Percentiles rank a stretch among this genome's conserved stretches.
Evolutionary conservation across 1,140 invertebrate species (phyloP).

Genomic region (Tetragonula clypearis): DNA sequence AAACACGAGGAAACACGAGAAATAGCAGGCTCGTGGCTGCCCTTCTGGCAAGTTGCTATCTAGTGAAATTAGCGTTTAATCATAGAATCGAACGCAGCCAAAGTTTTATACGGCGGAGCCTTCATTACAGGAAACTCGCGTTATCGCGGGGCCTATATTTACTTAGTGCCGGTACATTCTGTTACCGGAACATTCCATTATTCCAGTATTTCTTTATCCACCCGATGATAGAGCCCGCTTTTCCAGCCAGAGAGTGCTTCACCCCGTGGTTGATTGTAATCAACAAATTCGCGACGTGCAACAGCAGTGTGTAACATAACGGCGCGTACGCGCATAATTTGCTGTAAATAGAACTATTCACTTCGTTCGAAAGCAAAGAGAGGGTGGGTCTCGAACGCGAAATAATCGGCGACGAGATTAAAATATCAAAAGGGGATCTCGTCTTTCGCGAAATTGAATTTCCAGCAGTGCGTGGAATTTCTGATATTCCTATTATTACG

Average conservation of each 20-base stretch:
- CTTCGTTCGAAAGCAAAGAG: no score
- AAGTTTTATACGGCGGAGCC: not conserved
- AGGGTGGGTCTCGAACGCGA: not conserved
- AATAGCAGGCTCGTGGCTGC: not conserved
- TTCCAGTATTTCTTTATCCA: not conserved
- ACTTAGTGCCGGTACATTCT: no score
- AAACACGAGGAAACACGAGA: not conserved
- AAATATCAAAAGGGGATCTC: no score
- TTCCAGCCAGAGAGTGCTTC: not conserved
- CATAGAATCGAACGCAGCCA: not conserved
- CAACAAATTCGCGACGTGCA: not conserved
- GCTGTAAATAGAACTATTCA: not conserved
- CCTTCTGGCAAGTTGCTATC: not conserved
- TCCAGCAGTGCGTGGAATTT: not conserved
- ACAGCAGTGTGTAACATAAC: not conserved
- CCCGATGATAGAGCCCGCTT: not conserved
- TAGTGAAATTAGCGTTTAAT: constrained; percentile 2
- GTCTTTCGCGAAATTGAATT: no score
- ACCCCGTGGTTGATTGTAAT: not conserved
- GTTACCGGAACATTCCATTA: not conserved
- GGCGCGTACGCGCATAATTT: not conserved
- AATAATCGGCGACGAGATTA: not conserved
- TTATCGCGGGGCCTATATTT: not conserved
- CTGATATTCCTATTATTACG: no score
- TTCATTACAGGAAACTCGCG: not conserved